phyloP scores from a whole-genome alignment of 1,140 invertebrate genomes.

The Zaprionus kolodkinae region DNA sequence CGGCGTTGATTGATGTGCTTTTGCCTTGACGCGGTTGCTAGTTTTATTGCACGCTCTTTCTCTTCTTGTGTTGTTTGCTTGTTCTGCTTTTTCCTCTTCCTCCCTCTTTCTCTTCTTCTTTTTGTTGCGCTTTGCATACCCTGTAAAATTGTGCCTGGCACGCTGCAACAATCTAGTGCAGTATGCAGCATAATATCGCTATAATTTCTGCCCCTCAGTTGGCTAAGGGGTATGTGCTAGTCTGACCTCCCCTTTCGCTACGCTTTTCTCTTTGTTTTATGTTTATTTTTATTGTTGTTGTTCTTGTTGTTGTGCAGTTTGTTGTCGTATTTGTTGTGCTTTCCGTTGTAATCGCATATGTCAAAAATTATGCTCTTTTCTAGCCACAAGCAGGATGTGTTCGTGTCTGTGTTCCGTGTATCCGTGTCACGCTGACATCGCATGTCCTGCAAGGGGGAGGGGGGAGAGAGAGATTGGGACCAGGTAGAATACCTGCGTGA shows the following conservation, averaged over 20 bases:
- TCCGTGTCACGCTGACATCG: conserved; percentile 53
- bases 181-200: not conserved
- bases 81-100: conserved; percentile 13
- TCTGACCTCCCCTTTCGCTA: not conserved
- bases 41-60: conserved; percentile 64
- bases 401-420: conserved; percentile 42
- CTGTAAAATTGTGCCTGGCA: not conserved
- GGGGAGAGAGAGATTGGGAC: too few relatives aligned
- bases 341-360: conserved; percentile 74
- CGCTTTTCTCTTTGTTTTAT: conserved; percentile 47
- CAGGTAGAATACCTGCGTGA: conserved; percentile 20
- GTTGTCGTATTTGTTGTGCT: conserved; percentile 35
- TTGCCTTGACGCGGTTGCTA: conserved; percentile 69
- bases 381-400: conserved; percentile 52
- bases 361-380: conserved; percentile 79
- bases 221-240: not conserved
- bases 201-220: not conserved
- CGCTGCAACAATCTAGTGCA: not conserved
- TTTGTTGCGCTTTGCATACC: conserved; percentile 61
- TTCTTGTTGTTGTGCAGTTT: conserved; percentile 31
- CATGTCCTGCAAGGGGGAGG: conserved; percentile 22
- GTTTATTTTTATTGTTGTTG: conserved; percentile 27
- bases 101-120: conserved; percentile 24
- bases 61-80: not conserved
- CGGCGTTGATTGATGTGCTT: conserved; percentile 76